A percentile compares a stretch with the other conserved stretches of the same genome.
phyloP scores from a whole-genome alignment of 2,888 invertebrate genomes.

The Agrotis segetum region DNA sequence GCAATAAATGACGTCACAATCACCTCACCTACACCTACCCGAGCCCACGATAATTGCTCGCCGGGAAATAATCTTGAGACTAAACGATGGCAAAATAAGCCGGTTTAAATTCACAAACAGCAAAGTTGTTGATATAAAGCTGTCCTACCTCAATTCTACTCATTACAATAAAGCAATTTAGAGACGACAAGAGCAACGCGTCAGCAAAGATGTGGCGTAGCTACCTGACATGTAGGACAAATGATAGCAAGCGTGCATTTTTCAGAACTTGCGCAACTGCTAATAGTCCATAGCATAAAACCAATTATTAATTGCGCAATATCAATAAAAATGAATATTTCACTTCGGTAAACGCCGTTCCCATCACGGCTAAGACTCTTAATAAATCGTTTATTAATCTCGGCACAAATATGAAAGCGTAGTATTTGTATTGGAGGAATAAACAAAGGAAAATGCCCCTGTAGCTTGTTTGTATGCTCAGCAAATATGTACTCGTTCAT shows the following conservation, averaged over 20 bases:
- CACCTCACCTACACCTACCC: slow-evolving; percentile 15
- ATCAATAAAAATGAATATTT: slow-evolving; percentile 31
- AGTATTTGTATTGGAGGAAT: slow-evolving; percentile 17
- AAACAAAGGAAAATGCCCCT: slow-evolving; percentile 31
- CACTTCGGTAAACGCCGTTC: slow-evolving; percentile 3
- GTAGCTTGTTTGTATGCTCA: slow-evolving; percentile 14
- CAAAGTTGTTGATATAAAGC: background rate
- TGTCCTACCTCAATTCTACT: slow-evolving; percentile 19
- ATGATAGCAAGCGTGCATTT: slow-evolving; percentile 50
- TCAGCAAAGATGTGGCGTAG: slow-evolving; percentile 34
- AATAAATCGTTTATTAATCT: slow-evolving; percentile 15
- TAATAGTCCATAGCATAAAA: slow-evolving; percentile 34
- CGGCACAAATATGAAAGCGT: slow-evolving; percentile 30
- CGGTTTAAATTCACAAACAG: background rate
- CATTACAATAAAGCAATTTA: background rate
- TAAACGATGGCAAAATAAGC: slow-evolving; percentile 9
- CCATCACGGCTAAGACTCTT: slow-evolving; percentile 7
- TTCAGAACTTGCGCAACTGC: slow-evolving; percentile 45
- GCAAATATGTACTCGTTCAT: slow-evolving; percentile 37
- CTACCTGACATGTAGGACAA: slow-evolving; percentile 33
- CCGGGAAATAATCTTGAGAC: slow-evolving; percentile 7
- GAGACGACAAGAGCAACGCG: background rate
- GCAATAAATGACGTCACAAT: slow-evolving; percentile 49
- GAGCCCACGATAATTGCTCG: slow-evolving; percentile 13
- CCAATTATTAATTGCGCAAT: slow-evolving; percentile 49